Evolutionary conservation across 2,113 vertebrate genomes (phyloP).

Genomic region (Meriones unguiculatus): DNA sequence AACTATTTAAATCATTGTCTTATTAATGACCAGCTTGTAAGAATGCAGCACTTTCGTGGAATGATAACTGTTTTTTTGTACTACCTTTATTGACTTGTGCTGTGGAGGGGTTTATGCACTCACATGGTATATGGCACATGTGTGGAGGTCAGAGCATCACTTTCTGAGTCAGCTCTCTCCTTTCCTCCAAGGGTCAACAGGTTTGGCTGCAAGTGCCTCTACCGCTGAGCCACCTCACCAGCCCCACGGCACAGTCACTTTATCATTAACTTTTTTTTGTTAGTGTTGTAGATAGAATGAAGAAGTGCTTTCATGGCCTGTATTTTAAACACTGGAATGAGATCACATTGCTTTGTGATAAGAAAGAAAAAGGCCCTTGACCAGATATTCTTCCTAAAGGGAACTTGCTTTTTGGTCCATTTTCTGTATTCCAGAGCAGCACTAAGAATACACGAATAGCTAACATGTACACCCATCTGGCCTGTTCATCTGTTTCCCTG

Average conservation of each 20-base stretch:
- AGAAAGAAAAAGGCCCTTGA: neutral
- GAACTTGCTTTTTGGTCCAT: neutral
- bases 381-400: neutral
- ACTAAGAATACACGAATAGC: neutral
- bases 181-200: neutral
- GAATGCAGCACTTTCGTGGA: conserved; percentile 8
- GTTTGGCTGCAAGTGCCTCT: neutral
- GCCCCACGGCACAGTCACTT: neutral
- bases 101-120: neutral
- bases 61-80: neutral
- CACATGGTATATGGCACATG: neutral
- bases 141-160: neutral
- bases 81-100: neutral
- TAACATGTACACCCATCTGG: neutral
- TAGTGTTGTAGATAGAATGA: neutral
- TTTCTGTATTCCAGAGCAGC: neutral
- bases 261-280: conserved; percentile 50
- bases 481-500: neutral
- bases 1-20: conserved; percentile 35
- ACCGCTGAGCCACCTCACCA: neutral
- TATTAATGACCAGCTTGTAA: conserved; percentile 30
- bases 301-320: neutral
- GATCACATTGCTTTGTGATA: neutral
- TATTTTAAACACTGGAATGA: conserved; percentile 34
- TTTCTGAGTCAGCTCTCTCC: neutral